A percentile compares a stretch with the other conserved stretches of the same genome.
Evolutionary conservation across 2,113 vertebrate genomes (phyloP).

Genomic region (Willisornis vidua): DNA sequence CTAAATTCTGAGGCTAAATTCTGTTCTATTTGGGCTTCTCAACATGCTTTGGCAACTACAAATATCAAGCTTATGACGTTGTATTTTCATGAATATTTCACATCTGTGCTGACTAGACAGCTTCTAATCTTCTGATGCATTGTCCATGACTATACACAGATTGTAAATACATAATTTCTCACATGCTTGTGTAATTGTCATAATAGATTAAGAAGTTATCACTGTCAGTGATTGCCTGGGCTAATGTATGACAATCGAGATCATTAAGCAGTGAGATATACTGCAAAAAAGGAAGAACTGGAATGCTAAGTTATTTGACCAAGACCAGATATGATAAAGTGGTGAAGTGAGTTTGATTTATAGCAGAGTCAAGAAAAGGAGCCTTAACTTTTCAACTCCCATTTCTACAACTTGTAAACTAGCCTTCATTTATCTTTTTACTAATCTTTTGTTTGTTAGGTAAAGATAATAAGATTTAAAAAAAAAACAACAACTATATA

Average conservation of each 20-base stretch:
- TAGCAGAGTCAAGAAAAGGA: neutral
- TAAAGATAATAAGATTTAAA: neutral
- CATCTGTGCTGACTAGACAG: neutral
- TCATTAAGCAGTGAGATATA: neutral
- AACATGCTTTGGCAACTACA: neutral
- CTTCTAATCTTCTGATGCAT: neutral
- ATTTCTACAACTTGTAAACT: neutral
- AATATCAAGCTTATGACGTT: neutral
- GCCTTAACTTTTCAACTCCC: neutral
- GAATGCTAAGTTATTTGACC: neutral
- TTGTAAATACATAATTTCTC: neutral
- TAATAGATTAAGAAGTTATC: neutral
- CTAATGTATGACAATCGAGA: neutral
- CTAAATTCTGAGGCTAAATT: neutral
- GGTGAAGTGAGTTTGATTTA: neutral
- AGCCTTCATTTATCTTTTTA: neutral
- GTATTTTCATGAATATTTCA: neutral
- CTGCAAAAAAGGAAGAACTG: neutral
- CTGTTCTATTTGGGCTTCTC: neutral
- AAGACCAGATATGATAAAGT: neutral
- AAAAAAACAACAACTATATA: neutral
- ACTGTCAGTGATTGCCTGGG: neutral
- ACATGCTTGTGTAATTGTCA: neutral
- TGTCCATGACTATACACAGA: neutral
- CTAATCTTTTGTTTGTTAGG: neutral